These are phyloP conservation scores for Heliconius erato DNA, from an alignment of 2,888 invertebrate genomes.

Conservation along the genomic window DNA sequence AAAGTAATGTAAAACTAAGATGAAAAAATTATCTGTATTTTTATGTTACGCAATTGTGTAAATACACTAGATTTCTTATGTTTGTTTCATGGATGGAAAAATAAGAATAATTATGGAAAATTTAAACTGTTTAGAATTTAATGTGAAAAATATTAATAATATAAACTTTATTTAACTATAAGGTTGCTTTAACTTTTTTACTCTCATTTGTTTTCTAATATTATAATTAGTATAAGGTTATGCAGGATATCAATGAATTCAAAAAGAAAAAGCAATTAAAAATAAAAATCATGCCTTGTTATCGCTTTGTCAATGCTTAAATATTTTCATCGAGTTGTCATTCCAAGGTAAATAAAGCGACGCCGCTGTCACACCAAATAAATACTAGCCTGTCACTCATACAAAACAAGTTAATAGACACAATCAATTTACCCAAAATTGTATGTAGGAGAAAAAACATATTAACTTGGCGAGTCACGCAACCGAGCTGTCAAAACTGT, in stretches of 20 bases:
- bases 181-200: neutral
- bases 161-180: neutral
- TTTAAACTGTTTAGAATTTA: neutral
- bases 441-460: constrained; percentile 66
- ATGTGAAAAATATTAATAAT: neutral
- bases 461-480: constrained; percentile 72
- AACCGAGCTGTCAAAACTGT: constrained; percentile 69
- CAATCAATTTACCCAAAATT: constrained; percentile 75
- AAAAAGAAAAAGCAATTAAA: no score
- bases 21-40: constrained; percentile 61
- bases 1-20: constrained; percentile 65
- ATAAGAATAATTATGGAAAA: constrained; percentile 28
- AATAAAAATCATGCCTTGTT: no score
- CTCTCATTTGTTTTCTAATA: no score
- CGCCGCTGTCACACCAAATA: constrained; percentile 57
- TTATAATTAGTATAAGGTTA: no score
- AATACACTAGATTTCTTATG: constrained; percentile 52
- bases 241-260: no score
- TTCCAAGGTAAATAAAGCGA: constrained; percentile 48
- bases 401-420: constrained; percentile 73
- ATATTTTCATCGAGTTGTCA: constrained; percentile 25
- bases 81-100: constrained; percentile 30
- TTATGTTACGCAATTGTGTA: constrained; percentile 51
- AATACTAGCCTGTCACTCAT: constrained; percentile 70
- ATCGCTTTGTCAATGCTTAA: no score